phyloP scores from a whole-genome alignment of 2,113 vertebrate genomes.

The Bostrychus sinensis region DNA sequence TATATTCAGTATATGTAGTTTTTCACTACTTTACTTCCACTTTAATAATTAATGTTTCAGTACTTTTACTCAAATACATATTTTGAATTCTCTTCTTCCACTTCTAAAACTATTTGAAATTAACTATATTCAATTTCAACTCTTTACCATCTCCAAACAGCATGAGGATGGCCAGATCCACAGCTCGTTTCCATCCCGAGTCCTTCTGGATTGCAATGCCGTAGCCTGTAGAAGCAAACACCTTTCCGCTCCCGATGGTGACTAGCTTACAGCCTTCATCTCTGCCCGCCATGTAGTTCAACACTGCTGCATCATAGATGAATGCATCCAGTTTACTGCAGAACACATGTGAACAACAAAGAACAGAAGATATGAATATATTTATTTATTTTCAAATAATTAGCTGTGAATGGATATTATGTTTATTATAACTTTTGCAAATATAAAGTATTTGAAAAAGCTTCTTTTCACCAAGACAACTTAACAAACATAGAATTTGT shows the following conservation, averaged over 20 bases:
- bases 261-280: constrained; percentile 98
- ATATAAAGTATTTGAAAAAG: too few relatives aligned
- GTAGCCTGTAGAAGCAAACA: constrained; percentile 97
- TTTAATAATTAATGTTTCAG: too few relatives aligned
- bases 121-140: neutral
- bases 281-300: constrained; percentile 99
- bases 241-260: constrained; percentile 97
- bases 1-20: too few relatives aligned
- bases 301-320: constrained; percentile 97
- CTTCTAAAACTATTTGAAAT: too few relatives aligned
- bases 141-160: constrained; percentile 96
- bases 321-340: constrained; percentile 96
- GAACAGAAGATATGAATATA: neutral
- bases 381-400: too few relatives aligned
- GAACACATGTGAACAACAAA: neutral
- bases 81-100: too few relatives aligned
- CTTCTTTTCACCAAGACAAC: too few relatives aligned
- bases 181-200: constrained; percentile 95
- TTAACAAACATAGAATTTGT: too few relatives aligned
- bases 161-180: constrained; percentile 97
- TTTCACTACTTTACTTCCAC: too few relatives aligned
- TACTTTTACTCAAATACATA: too few relatives aligned
- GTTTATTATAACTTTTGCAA: too few relatives aligned
- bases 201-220: constrained; percentile 99
- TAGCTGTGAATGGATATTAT: too few relatives aligned